Base-by-base conservation (phyloP, 2,888 invertebrate species). In the Melipona bicolor region DNA sequence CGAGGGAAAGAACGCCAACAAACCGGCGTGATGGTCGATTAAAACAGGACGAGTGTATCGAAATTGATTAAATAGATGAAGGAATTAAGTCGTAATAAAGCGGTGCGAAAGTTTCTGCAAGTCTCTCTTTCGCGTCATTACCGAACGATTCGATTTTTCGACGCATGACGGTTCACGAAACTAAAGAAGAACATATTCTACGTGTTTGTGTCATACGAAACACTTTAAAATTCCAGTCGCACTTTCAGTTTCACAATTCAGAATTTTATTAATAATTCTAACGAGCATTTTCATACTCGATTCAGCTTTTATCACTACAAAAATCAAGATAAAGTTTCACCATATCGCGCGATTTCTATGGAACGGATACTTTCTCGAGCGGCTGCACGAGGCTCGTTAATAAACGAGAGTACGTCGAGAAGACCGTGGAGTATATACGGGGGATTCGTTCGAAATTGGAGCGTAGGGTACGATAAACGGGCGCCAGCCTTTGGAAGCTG, bases 21-120 rank as follows among this genome's bases (percentile, higher is more conserved):
- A 81, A 75, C 70, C 56, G 36, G 52, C 67, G 70, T 82, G 56
- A 82, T 76, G 61, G 71, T 68, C 27, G 62, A 50, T 61, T 64
- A 71, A 81, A 74, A 61, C 27, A 15, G 50, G 50, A 15, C 13
- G 56, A 24, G 50, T 17, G 54, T 49, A 61, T 13, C n/a, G 4
- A 9, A 32, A 32, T 32, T 24, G 36, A 19, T 79, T 15, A 67
- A 78, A n/a, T 36, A 36, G 36, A 36, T 13, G 36, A 21, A 62
- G 32, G 27, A 27, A 32, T 62, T 62, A 1, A 32, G 32, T 9
- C 17, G 61, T 9, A 17, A 61, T 9, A 17, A 17, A 24, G 61
- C 6, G 24, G 6, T 24, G n/a, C 59, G 15, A 17, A 59, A 17
- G 59, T 24, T 59, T 9, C 9, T 36, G 0, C 9, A 0, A 9